These are phyloP conservation scores for Taenaris catops DNA, from an alignment of 2,888 invertebrate species.

Conservation along the genomic window DNA sequence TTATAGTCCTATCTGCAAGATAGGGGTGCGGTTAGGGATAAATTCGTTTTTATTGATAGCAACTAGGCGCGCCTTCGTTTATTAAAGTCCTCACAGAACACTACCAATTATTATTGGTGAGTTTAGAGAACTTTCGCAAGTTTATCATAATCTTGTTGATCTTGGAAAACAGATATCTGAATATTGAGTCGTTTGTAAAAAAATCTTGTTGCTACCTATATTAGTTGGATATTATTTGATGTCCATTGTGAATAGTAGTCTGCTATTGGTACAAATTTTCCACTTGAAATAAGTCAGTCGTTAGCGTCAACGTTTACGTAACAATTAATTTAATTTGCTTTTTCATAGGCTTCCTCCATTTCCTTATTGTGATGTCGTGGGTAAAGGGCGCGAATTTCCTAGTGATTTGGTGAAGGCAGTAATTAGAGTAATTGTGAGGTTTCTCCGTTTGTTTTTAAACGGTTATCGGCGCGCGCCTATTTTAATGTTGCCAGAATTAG, in stretches of 20 bases:
- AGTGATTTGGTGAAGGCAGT: conserved; percentile 72
- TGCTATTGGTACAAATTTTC: background rate
- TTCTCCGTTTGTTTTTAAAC: conserved; percentile 68
- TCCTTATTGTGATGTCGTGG: conserved; percentile 66
- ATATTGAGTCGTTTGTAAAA: too few species aligned
- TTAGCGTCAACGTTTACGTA: conserved; percentile 44
- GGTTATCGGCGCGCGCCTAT: conserved; percentile 57
- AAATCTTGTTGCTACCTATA: too few species aligned
- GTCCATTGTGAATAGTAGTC: too few species aligned
- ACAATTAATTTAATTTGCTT: conserved; percentile 76
- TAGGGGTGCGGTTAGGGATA: conserved; percentile 50
- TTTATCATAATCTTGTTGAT: too few species aligned
- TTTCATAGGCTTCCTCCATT: conserved; percentile 75
- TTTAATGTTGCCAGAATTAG: conserved; percentile 42
- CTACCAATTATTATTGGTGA: too few species aligned
- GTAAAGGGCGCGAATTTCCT: conserved; percentile 71
- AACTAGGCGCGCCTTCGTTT: too few species aligned
- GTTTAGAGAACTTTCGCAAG: too few species aligned
- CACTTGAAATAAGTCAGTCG: conserved; percentile 3
- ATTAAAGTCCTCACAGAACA: too few species aligned
- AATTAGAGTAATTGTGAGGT: conserved; percentile 72
- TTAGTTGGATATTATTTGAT: too few species aligned
- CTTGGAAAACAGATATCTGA: too few species aligned
- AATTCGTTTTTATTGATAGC: too few species aligned
- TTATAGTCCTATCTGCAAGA: conserved; percentile 24